A percentile compares a stretch with the other conserved stretches of the same genome.
phyloP scores from a whole-genome alignment of 1,140 invertebrate species.

The Panonychus citri region DNA sequence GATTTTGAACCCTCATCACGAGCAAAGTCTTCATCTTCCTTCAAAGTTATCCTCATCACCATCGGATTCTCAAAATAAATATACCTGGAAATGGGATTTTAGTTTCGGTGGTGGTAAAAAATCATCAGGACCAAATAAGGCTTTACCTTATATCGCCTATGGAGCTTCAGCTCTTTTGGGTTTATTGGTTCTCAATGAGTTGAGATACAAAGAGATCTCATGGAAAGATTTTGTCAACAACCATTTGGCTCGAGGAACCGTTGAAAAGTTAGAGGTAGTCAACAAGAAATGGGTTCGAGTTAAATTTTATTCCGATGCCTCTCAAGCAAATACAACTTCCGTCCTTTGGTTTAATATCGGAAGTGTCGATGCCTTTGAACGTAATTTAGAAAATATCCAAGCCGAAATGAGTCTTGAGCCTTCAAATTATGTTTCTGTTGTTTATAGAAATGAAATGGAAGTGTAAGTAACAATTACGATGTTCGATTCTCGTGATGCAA shows the following conservation, averaged over 20 bases:
- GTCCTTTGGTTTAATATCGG: slow-evolving; percentile 98
- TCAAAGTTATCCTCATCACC: too few species aligned
- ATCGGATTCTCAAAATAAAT: too few species aligned
- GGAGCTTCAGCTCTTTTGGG: too few species aligned
- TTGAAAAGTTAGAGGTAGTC: slow-evolving; percentile 92
- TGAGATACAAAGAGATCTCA: slow-evolving; percentile 82
- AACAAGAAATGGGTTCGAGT: slow-evolving; percentile 97
- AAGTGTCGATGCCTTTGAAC: slow-evolving; percentile 91
- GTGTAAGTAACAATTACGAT: slow-evolving; percentile 19
- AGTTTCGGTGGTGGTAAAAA: too few species aligned
- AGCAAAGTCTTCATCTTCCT: too few species aligned
- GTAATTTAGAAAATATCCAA: slow-evolving; percentile 88
- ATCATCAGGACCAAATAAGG: too few species aligned
- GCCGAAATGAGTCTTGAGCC: slow-evolving; percentile 76
- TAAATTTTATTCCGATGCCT: slow-evolving; percentile 38
- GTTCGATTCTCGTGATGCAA: neutral
- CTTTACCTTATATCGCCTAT: too few species aligned
- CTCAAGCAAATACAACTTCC: slow-evolving; percentile 32
- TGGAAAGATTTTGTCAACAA: slow-evolving; percentile 92
- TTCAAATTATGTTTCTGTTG: slow-evolving; percentile 69
- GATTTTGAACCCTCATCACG: too few species aligned
- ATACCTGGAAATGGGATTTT: too few species aligned
- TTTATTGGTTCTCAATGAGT: too few species aligned
- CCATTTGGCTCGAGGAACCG: slow-evolving; percentile 54
- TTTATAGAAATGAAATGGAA: slow-evolving; percentile 90